Percentiles rank a stretch among this genome's conserved stretches.
Evolutionary conservation across 2,888 invertebrate genomes (phyloP).

Genomic region (Lathronympha strigana): DNA sequence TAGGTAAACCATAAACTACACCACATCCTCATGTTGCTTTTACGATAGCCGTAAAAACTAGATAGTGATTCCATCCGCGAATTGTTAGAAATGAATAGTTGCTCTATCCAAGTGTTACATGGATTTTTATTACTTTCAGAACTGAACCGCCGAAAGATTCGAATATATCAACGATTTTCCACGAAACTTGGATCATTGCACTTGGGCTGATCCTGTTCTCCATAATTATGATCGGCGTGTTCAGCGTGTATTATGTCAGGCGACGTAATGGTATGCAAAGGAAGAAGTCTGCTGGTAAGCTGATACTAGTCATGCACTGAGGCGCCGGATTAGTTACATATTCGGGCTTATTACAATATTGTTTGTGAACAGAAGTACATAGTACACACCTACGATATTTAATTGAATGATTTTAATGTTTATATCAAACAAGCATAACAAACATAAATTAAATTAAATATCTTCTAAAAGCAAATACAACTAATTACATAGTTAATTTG

Average conservation of each 20-base stretch:
- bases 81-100: constrained; percentile 24
- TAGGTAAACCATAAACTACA: constrained; percentile 36
- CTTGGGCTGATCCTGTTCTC: constrained; percentile 73
- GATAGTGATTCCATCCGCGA: constrained; percentile 20
- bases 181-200: constrained; percentile 77
- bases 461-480: no score
- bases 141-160: constrained; percentile 78
- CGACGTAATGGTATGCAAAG: constrained; percentile 73
- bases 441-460: no score
- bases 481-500: no score
- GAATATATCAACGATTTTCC: constrained; percentile 73
- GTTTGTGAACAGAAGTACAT: no score
- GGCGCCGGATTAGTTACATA: no score
- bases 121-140: constrained; percentile 52
- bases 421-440: no score
- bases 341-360: no score
- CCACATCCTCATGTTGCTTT: constrained; percentile 33
- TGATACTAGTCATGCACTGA: constrained; percentile 31
- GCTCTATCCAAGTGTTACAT: constrained; percentile 2
- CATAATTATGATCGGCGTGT: constrained; percentile 71
- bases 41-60: constrained; percentile 25
- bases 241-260: constrained; percentile 76
- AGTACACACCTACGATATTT: no score
- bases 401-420: no score
- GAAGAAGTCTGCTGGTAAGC: constrained; percentile 76